Evolutionary conservation across 2,797 vertebrate genomes (phyloP).

Genomic region (Gouania willdenowi): DNA sequence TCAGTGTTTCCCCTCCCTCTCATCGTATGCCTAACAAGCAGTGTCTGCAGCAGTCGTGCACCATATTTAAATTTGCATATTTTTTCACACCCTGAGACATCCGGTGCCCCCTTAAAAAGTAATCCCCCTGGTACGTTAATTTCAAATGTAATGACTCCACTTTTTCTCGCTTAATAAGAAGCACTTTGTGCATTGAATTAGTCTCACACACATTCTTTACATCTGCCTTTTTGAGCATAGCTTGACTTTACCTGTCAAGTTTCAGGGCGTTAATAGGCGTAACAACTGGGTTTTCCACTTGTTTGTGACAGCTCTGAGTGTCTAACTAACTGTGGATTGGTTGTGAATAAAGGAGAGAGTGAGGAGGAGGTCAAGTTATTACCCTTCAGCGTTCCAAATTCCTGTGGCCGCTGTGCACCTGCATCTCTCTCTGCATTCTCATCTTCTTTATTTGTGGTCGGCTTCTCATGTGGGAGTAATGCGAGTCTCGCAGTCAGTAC

Average conservation of each 20-base stretch:
- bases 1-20: constrained; percentile 28
- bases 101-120: constrained; percentile 14
- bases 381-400: constrained; percentile 39
- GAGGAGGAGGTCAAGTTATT: constrained; percentile 44
- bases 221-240: constrained; percentile 36
- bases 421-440: constrained; percentile 6
- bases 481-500: constrained; percentile 27
- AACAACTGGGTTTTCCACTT: constrained; percentile 33
- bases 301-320: too few species aligned
- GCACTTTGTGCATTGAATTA: constrained; percentile 8
- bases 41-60: constrained; percentile 39
- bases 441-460: constrained; percentile 30
- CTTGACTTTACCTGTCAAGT: constrained; percentile 48
- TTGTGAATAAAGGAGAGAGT: constrained; percentile 11
- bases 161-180: constrained; percentile 16
- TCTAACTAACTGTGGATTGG: constrained; percentile 6
- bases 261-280: constrained; percentile 33
- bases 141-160: constrained; percentile 17
- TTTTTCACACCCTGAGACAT: constrained; percentile 29
- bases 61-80: constrained; percentile 56
- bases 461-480: constrained; percentile 42
- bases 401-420: constrained; percentile 11
- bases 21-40: constrained; percentile 42
- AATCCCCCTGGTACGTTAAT: constrained; percentile 18
- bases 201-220: constrained; percentile 16